phyloP scores from a whole-genome alignment of 2,888 invertebrate species.

The Pyrocoelia pectoralis region DNA sequence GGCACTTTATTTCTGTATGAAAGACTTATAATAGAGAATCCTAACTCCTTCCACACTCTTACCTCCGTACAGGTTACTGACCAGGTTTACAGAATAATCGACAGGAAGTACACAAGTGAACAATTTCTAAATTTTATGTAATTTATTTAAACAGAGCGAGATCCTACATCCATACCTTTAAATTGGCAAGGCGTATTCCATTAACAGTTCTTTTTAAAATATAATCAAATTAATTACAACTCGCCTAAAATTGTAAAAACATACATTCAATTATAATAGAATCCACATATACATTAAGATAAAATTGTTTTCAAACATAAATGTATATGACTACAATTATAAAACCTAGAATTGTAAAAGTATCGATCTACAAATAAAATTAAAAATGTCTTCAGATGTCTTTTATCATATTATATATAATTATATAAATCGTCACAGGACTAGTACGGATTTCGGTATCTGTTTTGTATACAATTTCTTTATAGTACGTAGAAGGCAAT shows the following conservation, averaged over 20 bases:
- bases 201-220: too few species aligned
- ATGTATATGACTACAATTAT: conserved; percentile 12
- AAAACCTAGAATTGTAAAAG: conserved; percentile 35
- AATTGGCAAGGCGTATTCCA: conserved; percentile 33
- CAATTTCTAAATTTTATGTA: conserved; percentile 22
- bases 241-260: background rate
- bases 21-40: too few species aligned
- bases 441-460: conserved; percentile 5
- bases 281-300: too few species aligned
- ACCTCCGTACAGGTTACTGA: too few species aligned
- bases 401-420: conserved; percentile 3
- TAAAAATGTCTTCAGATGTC: too few species aligned
- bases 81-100: too few species aligned
- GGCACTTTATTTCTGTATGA: too few species aligned
- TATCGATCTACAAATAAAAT: conserved; percentile 27
- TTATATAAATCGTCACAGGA: background rate
- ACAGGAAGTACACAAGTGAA: too few species aligned
- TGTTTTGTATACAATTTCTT: conserved; percentile 9
- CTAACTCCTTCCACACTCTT: too few species aligned
- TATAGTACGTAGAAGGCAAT: conserved; percentile 11
- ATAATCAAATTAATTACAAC: too few species aligned
- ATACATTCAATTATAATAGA: too few species aligned
- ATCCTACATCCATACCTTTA: conserved; percentile 54
- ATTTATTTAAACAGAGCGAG: conserved; percentile 55
- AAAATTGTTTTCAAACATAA: conserved; percentile 1